A percentile compares a stretch with the other conserved stretches of the same genome.
phyloP scores from a whole-genome alignment of 2,797 vertebrate species.

The Mionectes olivaceus region DNA sequence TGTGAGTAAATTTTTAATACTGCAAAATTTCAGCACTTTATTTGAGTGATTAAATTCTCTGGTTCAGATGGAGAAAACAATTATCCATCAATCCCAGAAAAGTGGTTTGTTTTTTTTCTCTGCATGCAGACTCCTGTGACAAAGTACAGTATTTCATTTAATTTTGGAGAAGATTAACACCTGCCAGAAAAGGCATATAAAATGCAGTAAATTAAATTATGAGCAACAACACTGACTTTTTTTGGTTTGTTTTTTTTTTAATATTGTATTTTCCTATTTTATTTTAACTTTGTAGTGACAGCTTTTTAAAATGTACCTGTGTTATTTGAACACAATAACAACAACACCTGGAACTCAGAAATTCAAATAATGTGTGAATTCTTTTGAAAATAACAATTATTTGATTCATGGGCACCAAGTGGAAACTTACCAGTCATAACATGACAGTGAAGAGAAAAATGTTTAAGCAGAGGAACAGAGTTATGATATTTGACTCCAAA shows the following conservation, averaged over 20 bases:
- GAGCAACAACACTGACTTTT: not conserved
- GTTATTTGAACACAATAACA: not conserved
- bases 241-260: not conserved
- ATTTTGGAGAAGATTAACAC: conserved; percentile 40
- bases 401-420: not conserved
- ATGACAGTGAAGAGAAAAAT: not conserved
- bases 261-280: not conserved
- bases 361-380: not conserved
- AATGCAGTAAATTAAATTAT: conserved; percentile 20
- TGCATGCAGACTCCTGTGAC: not conserved
- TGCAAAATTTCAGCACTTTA: not conserved
- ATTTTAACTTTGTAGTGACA: conserved; percentile 7
- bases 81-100: not conserved
- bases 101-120: not conserved
- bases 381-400: conserved; percentile 1
- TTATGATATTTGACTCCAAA: not conserved
- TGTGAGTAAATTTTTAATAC: not conserved
- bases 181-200: conserved; percentile 8
- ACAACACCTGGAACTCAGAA: conserved; percentile 17
- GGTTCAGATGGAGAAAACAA: conserved; percentile 18
- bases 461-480: not conserved
- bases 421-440: conserved; percentile 19
- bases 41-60: not conserved
- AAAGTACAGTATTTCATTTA: not conserved
- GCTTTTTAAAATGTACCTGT: not conserved